Conservation (phyloP, 1,140 invertebrate genomes). For the Drosophila subpulchrella region DNA sequence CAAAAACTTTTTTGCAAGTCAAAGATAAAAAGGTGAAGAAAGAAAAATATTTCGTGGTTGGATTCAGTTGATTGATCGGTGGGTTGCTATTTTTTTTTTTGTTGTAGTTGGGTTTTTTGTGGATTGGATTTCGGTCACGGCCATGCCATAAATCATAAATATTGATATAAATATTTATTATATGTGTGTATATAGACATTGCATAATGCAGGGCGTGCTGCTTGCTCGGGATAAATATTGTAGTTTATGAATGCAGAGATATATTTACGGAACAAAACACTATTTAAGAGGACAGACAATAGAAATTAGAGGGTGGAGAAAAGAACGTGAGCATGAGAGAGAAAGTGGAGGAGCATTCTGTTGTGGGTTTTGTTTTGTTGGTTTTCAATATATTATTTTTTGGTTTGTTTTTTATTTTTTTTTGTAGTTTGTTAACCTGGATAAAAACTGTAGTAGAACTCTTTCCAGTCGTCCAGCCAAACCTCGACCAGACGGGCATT, state of each 20-base stretch:
- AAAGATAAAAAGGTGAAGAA: constrained; percentile 45
- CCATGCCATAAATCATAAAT: constrained; percentile 75
- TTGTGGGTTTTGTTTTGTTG: constrained; percentile 33
- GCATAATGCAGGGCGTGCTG: constrained; percentile 71
- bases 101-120: constrained; percentile 7
- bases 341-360: constrained; percentile 58
- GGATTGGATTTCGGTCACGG: constrained; percentile 52
- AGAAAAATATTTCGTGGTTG: constrained; percentile 39
- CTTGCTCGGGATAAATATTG: constrained; percentile 54
- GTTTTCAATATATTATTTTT: constrained; percentile 13
- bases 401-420: constrained; percentile 27
- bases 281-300: constrained; percentile 59
- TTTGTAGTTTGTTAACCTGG: constrained; percentile 88
- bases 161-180: constrained; percentile 47
- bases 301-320: constrained; percentile 48
- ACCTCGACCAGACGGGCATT: constrained; percentile 98
- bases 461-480: constrained; percentile 99
- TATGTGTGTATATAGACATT: constrained; percentile 57
- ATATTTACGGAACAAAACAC: constrained; percentile 65
- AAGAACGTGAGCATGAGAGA: constrained; percentile 47
- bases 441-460: constrained; percentile 99
- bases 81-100: constrained; percentile 21
- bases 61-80: constrained; percentile 50
- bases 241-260: constrained; percentile 35
- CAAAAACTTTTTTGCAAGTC: constrained; percentile 51